A percentile compares a stretch with the other conserved stretches of the same genome.
Evolutionary conservation across 2,888 invertebrate species (phyloP).

Genomic region (Coleophora flavipennella): DNA sequence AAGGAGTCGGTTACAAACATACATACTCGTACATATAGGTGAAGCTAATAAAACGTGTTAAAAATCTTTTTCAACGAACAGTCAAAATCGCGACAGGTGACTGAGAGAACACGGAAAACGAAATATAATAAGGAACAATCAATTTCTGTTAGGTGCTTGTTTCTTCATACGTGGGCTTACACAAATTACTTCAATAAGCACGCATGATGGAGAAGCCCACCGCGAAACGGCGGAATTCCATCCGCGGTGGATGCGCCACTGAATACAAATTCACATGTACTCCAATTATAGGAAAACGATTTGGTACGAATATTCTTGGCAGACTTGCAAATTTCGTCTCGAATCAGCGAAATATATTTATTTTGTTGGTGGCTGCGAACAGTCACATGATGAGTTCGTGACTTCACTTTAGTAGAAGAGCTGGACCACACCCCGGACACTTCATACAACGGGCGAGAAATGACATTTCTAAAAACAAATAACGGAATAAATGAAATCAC

Average conservation of each 20-base stretch:
- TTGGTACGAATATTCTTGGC: conserved; percentile 72
- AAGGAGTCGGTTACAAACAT: no score
- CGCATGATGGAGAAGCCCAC: conserved; percentile 64
- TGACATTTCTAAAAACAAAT: no score
- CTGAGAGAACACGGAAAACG: not conserved
- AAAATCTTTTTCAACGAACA: conserved; percentile 2
- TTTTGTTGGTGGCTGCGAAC: conserved; percentile 58
- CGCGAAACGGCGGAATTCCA: conserved; percentile 65
- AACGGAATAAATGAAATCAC: no score
- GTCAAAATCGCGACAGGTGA: not conserved
- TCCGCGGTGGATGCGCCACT: conserved; percentile 66
- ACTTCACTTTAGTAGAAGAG: conserved; percentile 45
- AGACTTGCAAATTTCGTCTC: conserved; percentile 70
- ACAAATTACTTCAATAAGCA: conserved; percentile 66
- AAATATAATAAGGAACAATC: conserved; percentile 18
- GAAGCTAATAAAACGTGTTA: no score
- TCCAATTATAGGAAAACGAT: conserved; percentile 74
- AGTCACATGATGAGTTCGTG: conserved; percentile 50
- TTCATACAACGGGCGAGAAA: no score
- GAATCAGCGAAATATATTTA: conserved; percentile 71
- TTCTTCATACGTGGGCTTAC: conserved; percentile 37
- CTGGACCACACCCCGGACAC: conserved; percentile 31
- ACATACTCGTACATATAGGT: no score
- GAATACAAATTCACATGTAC: conserved; percentile 73
- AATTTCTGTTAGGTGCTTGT: conserved; percentile 32